Evolutionary conservation across 2,113 vertebrate genomes (phyloP).

Genomic region (Rhinogobius similis): DNA sequence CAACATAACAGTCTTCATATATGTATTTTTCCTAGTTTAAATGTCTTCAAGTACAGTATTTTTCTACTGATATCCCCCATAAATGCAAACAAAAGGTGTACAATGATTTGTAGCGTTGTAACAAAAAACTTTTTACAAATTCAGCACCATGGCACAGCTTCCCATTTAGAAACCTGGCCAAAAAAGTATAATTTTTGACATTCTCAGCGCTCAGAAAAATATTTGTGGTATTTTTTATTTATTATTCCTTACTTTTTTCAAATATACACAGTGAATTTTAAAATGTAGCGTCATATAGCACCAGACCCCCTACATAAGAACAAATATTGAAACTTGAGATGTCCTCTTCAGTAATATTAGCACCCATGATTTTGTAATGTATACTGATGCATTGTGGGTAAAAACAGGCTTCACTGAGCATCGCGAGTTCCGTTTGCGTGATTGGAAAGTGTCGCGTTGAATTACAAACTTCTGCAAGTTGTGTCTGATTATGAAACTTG

Average conservation of each 20-base stretch:
- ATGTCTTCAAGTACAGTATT: slow-evolving; percentile 74
- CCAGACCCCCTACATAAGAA: slow-evolving; percentile 34
- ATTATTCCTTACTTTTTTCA: slow-evolving; percentile 13
- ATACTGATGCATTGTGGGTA: slow-evolving; percentile 28
- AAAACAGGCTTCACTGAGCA: slow-evolving; percentile 7
- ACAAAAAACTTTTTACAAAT: slow-evolving; percentile 62
- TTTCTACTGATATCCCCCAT: slow-evolving; percentile 24
- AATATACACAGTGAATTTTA: slow-evolving; percentile 71
- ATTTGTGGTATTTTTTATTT: slow-evolving; percentile 47
- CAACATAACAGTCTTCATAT: slow-evolving; percentile 74
- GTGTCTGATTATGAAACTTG: slow-evolving; percentile 28
- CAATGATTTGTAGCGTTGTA: slow-evolving; percentile 56
- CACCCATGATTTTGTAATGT: slow-evolving; percentile 55
- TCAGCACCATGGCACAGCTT: slow-evolving; percentile 76
- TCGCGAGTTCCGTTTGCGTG: slow-evolving; percentile 1
- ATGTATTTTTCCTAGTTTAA: slow-evolving; percentile 56
- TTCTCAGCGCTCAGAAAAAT: slow-evolving; percentile 68
- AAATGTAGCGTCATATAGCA: slow-evolving; percentile 64
- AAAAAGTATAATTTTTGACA: slow-evolving; percentile 59
- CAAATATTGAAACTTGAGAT: slow-evolving; percentile 26
- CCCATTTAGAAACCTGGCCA: slow-evolving; percentile 44
- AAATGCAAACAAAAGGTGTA: slow-evolving; percentile 52
- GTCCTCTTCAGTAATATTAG: slow-evolving; percentile 50
- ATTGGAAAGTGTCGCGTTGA: neutral
- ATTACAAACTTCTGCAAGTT: neutral